These are phyloP conservation scores for Thermophis baileyi DNA, from an alignment of 2,113 vertebrate genomes.

Conservation along the genomic window DNA sequence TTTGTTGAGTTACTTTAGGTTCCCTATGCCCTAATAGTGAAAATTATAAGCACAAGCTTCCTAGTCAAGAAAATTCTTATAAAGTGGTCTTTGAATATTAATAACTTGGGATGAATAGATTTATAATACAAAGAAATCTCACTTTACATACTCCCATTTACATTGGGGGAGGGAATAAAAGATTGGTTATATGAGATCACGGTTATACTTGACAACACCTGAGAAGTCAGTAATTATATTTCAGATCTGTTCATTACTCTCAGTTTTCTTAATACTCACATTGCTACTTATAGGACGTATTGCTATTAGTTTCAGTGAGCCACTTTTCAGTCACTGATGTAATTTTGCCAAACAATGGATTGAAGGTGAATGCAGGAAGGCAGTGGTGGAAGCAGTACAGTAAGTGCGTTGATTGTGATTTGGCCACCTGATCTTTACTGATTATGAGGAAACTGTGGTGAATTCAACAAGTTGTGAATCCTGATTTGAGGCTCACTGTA, in stretches of 20 bases:
- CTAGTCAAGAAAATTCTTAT: neutral
- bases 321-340: neutral
- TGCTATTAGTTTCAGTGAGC: neutral
- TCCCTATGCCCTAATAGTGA: neutral
- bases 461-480: neutral
- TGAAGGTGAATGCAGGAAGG: neutral
- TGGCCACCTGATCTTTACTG: neutral
- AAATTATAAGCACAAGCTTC: neutral
- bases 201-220: neutral
- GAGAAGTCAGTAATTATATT: neutral
- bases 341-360: neutral
- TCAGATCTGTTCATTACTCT: neutral
- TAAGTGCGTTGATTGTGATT: neutral
- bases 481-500: neutral
- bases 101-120: neutral
- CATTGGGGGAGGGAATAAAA: neutral
- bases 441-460: neutral
- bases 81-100: neutral
- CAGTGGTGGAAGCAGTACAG: neutral
- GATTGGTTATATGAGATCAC: neutral
- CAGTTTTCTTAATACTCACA: neutral
- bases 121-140: neutral
- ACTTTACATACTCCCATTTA: neutral
- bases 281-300: neutral
- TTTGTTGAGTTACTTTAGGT: neutral